These are phyloP conservation scores for Psephotus haematonotus DNA, from an alignment of 2,113 vertebrate genomes.

Conservation along the genomic window DNA sequence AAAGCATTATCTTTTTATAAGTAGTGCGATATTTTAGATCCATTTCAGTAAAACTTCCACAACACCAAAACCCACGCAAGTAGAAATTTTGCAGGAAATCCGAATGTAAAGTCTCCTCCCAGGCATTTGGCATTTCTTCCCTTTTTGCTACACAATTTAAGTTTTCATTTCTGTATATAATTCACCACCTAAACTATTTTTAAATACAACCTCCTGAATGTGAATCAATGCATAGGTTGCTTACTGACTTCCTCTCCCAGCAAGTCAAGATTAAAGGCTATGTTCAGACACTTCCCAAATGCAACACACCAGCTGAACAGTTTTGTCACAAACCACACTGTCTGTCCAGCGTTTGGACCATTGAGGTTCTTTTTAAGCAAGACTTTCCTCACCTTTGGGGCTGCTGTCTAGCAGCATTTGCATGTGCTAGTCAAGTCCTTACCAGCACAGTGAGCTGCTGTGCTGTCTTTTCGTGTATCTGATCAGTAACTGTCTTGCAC, in stretches of 20 bases:
- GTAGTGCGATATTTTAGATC: neutral
- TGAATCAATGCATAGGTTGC: rapidly evolving
- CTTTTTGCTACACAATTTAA: neutral
- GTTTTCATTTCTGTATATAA: neutral
- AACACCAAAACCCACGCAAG: neutral
- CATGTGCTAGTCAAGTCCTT: neutral
- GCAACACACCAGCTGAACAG: neutral
- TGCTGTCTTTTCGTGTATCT: rapidly evolving
- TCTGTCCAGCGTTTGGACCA: neutral
- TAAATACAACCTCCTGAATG: neutral
- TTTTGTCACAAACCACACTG: neutral
- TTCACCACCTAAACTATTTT: neutral
- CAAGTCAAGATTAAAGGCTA: neutral
- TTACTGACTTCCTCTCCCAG: neutral
- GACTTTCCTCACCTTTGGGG: neutral
- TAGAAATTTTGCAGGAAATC: neutral
- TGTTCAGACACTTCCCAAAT: neutral
- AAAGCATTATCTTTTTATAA: neutral
- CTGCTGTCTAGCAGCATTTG: neutral
- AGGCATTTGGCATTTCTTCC: neutral
- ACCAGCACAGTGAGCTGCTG: neutral
- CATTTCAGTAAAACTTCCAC: neutral
- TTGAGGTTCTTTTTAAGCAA: neutral
- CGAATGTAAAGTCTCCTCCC: neutral
- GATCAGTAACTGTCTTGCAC: rapidly evolving